These are phyloP conservation scores for Brachionus paranguensis DNA, from an alignment of 1,140 invertebrate species.

Conservation along the genomic window DNA sequence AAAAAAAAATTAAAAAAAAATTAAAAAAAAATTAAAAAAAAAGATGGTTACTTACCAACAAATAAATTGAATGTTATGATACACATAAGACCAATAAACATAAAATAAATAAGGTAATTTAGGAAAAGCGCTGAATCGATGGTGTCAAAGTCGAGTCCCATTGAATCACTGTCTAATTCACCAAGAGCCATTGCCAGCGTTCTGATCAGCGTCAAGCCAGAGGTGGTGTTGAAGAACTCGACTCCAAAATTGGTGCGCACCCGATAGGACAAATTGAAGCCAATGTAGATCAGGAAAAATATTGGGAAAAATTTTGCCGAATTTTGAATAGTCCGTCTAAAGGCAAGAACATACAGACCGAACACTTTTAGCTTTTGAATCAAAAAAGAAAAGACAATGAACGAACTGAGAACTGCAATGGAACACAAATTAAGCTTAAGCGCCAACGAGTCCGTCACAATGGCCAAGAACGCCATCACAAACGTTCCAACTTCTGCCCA, in stretches of 20 bases:
- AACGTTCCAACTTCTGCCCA: slow-evolving; percentile 22
- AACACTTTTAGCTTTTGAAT: slow-evolving; percentile 38
- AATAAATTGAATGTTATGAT: slow-evolving; percentile 38
- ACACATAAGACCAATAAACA: slow-evolving; percentile 35
- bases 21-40: too few relatives aligned
- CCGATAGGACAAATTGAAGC: slow-evolving; percentile 33
- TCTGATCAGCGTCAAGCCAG: background rate
- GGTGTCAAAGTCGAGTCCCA: slow-evolving; percentile 23
- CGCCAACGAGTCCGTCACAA: background rate
- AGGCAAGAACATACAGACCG: slow-evolving; percentile 17
- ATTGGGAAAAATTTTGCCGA: slow-evolving; percentile 39
- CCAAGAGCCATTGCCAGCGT: slow-evolving; percentile 35
- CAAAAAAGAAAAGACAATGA: slow-evolving; percentile 30
- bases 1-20: too few relatives aligned
- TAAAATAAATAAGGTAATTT: slow-evolving; percentile 37
- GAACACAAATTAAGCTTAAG: slow-evolving; percentile 7
- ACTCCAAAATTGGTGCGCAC: slow-evolving; percentile 36
- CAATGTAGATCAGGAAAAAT: slow-evolving; percentile 28
- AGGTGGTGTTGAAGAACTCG: background rate
- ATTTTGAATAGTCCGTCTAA: slow-evolving; percentile 26
- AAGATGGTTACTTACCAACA: background rate
- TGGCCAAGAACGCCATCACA: slow-evolving; percentile 7
- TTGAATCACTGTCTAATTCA: slow-evolving; percentile 2
- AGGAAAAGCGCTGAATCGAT: background rate
- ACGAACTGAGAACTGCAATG: background rate